Evolutionary conservation across 2,888 invertebrate genomes (phyloP).

Genomic region (Hartigia nigra): DNA sequence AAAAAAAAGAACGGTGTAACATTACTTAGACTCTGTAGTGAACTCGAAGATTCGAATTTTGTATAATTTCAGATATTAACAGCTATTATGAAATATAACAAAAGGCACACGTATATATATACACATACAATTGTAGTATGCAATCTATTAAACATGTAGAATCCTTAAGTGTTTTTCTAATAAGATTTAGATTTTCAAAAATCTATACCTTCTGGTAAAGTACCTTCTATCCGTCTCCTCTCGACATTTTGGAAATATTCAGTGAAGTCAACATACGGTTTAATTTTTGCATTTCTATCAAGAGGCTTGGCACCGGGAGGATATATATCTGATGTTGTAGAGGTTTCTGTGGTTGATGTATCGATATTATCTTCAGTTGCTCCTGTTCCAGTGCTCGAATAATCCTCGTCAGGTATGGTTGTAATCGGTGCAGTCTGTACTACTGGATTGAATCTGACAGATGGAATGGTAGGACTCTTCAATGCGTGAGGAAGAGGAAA

Average conservation of each 20-base stretch:
- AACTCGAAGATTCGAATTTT: background rate
- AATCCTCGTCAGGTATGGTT: conserved; percentile 38
- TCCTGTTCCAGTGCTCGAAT: conserved; percentile 40
- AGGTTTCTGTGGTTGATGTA: conserved; percentile 61
- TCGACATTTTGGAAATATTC: conserved; percentile 82
- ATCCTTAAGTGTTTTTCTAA: conserved; percentile 2
- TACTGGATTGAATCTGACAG: conserved; percentile 74
- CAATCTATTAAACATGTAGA: conserved; percentile 8
- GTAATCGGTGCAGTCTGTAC: conserved; percentile 66
- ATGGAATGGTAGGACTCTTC: conserved; percentile 68
- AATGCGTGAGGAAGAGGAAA: conserved; percentile 77
- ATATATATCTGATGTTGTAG: conserved; percentile 58
- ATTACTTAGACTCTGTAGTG: background rate
- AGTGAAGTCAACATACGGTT: conserved; percentile 86
- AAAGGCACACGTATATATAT: background rate
- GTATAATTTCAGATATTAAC: background rate
- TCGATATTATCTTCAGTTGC: conserved; percentile 51
- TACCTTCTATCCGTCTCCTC: conserved; percentile 74
- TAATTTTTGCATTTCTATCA: conserved; percentile 78
- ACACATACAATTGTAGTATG: background rate
- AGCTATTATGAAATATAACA: background rate
- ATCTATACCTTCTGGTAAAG: conserved; percentile 73
- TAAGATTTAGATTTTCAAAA: conserved; percentile 47
- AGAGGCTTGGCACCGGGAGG: conserved; percentile 64
- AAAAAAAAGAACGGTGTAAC: background rate